Percentiles rank a stretch among this genome's conserved stretches.
These are phyloP conservation scores for Uria aalge DNA, from an alignment of 2,113 vertebrate species.

Conservation along the genomic window DNA sequence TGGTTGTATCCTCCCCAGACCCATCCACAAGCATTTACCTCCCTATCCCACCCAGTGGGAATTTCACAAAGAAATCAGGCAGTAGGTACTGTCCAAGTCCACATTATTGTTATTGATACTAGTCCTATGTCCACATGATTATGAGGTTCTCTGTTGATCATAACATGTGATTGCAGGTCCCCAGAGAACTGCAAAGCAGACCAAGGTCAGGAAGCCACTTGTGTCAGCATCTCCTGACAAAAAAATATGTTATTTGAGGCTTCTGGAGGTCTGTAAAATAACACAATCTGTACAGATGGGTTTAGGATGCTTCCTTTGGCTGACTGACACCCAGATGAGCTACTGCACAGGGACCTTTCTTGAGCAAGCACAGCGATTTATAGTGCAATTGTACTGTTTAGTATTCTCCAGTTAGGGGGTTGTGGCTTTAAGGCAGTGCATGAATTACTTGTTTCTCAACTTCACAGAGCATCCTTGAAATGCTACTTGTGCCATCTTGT, in stretches of 20 bases:
- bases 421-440: conserved; percentile 21
- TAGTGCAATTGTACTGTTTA: neutral
- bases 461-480: conserved; percentile 55
- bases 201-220: neutral
- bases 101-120: neutral
- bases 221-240: neutral
- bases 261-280: neutral
- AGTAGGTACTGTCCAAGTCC: neutral
- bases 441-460: conserved; percentile 7
- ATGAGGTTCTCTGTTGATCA: neutral
- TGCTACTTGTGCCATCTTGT: conserved; percentile 69
- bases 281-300: neutral
- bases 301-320: neutral
- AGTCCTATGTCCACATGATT: neutral
- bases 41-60: neutral
- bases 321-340: neutral
- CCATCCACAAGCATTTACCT: neutral
- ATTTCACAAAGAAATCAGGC: neutral
- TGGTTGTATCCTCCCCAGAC: neutral
- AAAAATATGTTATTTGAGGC: neutral
- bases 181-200: neutral
- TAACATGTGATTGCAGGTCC: neutral
- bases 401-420: neutral
- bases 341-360: neutral
- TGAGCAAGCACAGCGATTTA: neutral